These are phyloP conservation scores for Galeruca laticollis DNA, from an alignment of 2,888 invertebrate species.

Conservation along the genomic window DNA sequence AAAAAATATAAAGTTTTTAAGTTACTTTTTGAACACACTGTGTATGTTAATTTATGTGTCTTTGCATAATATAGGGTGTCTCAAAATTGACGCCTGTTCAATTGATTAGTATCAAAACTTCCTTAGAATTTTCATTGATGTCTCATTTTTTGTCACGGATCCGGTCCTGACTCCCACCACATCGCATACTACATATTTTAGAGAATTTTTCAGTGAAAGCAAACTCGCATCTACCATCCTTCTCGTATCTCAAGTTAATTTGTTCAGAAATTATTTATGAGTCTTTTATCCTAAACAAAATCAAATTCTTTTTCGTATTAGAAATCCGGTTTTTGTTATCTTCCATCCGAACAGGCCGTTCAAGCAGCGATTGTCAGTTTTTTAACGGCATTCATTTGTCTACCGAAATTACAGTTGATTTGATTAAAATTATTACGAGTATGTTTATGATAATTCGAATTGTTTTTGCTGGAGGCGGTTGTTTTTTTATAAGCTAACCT, in stretches of 20 bases:
- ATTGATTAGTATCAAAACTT: too few relatives aligned
- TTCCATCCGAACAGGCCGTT: slow-evolving; percentile 42
- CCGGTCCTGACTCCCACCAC: too few relatives aligned
- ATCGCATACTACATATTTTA: too few relatives aligned
- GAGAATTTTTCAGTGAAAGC: slow-evolving; percentile 40
- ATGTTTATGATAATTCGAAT: slow-evolving; percentile 29
- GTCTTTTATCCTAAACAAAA: slow-evolving; percentile 49
- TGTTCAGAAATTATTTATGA: slow-evolving; percentile 50
- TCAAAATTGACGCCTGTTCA: too few relatives aligned
- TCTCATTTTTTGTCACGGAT: too few relatives aligned
- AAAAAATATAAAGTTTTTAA: too few relatives aligned
- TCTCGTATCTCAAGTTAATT: slow-evolving; percentile 37
- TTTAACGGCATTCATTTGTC: slow-evolving; percentile 51
- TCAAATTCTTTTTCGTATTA: slow-evolving; percentile 47
- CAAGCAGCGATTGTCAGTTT: slow-evolving; percentile 48
- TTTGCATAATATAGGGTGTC: too few relatives aligned
- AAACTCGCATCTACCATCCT: slow-evolving; percentile 15
- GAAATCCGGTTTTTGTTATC: slow-evolving; percentile 50
- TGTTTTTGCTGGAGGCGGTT: slow-evolving; percentile 5
- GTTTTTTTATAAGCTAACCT: too few relatives aligned
- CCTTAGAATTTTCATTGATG: too few relatives aligned
- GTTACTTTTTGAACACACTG: too few relatives aligned
- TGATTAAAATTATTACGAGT: slow-evolving; percentile 44
- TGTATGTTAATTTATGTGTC: too few relatives aligned
- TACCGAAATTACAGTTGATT: slow-evolving; percentile 48